phyloP scores from a whole-genome alignment of 2,888 invertebrate species.

The Tenthredo mesomela region DNA sequence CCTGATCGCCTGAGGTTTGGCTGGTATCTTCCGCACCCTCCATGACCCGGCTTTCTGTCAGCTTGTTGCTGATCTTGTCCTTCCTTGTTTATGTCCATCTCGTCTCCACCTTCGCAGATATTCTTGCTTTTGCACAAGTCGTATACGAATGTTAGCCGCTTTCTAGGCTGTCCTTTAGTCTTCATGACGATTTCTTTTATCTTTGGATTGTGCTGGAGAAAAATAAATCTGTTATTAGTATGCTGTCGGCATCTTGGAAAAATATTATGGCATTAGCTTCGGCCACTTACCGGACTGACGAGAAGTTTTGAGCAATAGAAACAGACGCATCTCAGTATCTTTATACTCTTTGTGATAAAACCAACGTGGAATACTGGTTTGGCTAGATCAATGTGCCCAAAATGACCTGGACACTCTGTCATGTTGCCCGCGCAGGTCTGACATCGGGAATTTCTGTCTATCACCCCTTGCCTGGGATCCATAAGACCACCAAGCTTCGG shows the following conservation, averaged over 20 bases:
- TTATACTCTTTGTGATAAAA: slow-evolving; percentile 98
- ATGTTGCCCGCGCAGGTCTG: slow-evolving; percentile 98
- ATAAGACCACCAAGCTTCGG: slow-evolving; percentile 99
- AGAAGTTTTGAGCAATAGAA: slow-evolving; percentile 99
- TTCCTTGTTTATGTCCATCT: slow-evolving; percentile 95
- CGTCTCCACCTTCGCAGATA: slow-evolving; percentile 99
- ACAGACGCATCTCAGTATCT: slow-evolving; percentile 98
- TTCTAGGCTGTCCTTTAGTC: slow-evolving; percentile 97
- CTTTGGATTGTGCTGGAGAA: slow-evolving; percentile 90
- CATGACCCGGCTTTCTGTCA: slow-evolving; percentile 86
- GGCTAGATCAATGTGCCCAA: slow-evolving; percentile 98
- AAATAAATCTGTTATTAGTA: slow-evolving; percentile 50
- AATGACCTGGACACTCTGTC: slow-evolving; percentile 99
- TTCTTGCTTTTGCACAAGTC: slow-evolving; percentile 99
- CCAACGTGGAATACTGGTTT: slow-evolving; percentile 99
- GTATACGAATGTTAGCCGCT: slow-evolving; percentile 96
- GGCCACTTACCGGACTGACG: slow-evolving; percentile 92
- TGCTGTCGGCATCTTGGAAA: not conserved
- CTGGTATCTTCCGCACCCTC: slow-evolving; percentile 99
- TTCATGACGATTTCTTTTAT: slow-evolving; percentile 97
- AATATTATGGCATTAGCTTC: slow-evolving; percentile 14
- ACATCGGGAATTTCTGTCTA: slow-evolving; percentile 95
- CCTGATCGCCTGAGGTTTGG: slow-evolving; percentile 94
- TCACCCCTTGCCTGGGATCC: slow-evolving; percentile 99
- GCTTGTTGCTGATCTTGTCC: slow-evolving; percentile 80